Percentiles rank a stretch among this genome's conserved stretches.
Conservation (phyloP, 2,888 invertebrate genomes). For the Ethmia dodecea region DNA sequence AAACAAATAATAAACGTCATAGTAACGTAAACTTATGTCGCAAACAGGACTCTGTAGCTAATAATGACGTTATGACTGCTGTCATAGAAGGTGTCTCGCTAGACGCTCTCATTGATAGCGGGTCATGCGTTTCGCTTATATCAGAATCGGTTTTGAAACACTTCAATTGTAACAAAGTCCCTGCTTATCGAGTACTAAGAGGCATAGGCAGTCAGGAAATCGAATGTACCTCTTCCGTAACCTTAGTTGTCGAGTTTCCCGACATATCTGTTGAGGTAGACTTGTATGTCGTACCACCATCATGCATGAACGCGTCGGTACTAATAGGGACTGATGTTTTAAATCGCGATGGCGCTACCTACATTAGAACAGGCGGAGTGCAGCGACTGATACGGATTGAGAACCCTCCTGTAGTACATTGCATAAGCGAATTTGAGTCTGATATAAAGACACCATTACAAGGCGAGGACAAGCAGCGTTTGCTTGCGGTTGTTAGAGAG, state of each 20-base stretch:
- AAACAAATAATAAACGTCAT: background rate
- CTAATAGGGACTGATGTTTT: too few relatives aligned
- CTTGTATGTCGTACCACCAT: too few relatives aligned
- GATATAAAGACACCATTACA: conserved; percentile 12
- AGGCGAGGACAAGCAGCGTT: too few relatives aligned
- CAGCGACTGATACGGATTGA: conserved; percentile 13
- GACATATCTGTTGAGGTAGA: conserved; percentile 19
- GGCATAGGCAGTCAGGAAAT: conserved; percentile 8
- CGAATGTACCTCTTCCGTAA: conserved; percentile 8
- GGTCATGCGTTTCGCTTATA: conserved; percentile 16
- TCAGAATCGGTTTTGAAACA: conserved; percentile 9
- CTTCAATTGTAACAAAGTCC: conserved; percentile 10
- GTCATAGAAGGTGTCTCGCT: too few relatives aligned
- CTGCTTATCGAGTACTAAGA: conserved; percentile 7
- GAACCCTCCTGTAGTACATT: background rate
- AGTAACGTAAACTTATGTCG: too few relatives aligned
- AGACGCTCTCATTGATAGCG: conserved; percentile 22
- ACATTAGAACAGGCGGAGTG: conserved; percentile 13
- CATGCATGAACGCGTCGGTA: too few relatives aligned
- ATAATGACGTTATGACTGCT: too few relatives aligned
- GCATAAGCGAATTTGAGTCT: background rate
- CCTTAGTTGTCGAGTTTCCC: conserved; percentile 12
- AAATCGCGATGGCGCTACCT: conserved; percentile 21
- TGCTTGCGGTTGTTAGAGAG: too few relatives aligned
- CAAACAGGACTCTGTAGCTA: too few relatives aligned